Conservation (phyloP, 1,140 invertebrate species). For the Calliphora vicina region DNA sequence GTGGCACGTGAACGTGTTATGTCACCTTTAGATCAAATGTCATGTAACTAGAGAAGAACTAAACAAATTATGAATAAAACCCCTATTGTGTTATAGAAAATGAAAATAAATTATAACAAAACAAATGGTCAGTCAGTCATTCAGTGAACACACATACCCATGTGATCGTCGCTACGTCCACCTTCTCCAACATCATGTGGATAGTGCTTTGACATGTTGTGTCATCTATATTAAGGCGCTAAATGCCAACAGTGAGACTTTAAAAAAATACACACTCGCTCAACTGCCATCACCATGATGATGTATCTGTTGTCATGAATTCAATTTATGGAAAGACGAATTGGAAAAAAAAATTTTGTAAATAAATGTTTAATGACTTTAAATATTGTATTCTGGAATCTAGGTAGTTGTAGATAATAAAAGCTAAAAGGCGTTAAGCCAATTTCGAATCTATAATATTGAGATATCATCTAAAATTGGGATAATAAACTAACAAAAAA, state of each 20-base stretch:
- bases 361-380: not conserved
- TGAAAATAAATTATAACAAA: not conserved
- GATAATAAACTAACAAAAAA: too few species aligned
- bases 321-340: not conserved
- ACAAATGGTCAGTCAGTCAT: not conserved
- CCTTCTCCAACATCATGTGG: not conserved
- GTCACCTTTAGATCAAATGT: conserved; percentile 16
- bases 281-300: not conserved
- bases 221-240: not conserved
- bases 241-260: too few species aligned
- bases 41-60: not conserved
- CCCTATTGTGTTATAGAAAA: not conserved
- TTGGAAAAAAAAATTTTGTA: not conserved
- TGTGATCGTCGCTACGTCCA: not conserved
- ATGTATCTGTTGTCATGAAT: not conserved
- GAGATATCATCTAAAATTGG: too few species aligned
- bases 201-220: not conserved
- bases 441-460: too few species aligned
- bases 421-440: too few species aligned
- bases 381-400: too few species aligned
- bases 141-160: not conserved
- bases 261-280: not conserved
- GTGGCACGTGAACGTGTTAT: conserved; percentile 11
- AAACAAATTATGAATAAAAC: not conserved
- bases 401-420: too few species aligned